Percentiles rank a stretch among this genome's conserved stretches.
phyloP scores from a whole-genome alignment of 2,888 invertebrate species.

The Pseudanteris insignis region DNA sequence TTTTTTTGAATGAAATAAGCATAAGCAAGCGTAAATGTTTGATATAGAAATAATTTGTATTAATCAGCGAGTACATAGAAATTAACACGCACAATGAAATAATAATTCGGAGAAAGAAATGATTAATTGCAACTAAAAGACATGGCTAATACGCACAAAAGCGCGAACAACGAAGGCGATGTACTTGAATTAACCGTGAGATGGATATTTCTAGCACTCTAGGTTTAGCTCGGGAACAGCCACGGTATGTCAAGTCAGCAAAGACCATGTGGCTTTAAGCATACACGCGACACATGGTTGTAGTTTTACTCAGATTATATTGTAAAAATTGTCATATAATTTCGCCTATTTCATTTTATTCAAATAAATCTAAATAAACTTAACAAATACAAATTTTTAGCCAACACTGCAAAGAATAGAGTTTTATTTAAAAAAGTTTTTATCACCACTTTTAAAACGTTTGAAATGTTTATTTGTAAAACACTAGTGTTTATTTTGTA shows the following conservation, averaged over 20 bases:
- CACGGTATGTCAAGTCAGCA: constrained; percentile 54
- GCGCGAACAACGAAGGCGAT: constrained; percentile 49
- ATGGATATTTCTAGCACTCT: constrained; percentile 60
- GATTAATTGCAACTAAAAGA: constrained; percentile 31
- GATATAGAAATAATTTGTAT: too few species aligned
- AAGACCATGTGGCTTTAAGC: constrained; percentile 37
- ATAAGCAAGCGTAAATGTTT: too few species aligned
- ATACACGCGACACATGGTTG: constrained; percentile 19
- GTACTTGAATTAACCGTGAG: constrained; percentile 60
- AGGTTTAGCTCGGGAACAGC: constrained; percentile 59
- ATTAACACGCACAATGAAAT: background rate
- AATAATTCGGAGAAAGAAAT: constrained; percentile 21
- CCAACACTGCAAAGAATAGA: too few species aligned
- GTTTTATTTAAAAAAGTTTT: too few species aligned
- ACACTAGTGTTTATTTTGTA: too few species aligned
- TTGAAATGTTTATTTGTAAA: too few species aligned
- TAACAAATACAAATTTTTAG: too few species aligned
- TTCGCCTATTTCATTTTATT: background rate
- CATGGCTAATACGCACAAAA: constrained; percentile 29
- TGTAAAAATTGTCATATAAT: too few species aligned
- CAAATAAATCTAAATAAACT: too few species aligned
- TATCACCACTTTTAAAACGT: too few species aligned
- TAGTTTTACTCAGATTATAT: constrained; percentile 4
- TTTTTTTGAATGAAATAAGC: too few species aligned
- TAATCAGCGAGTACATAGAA: too few species aligned